Percentiles rank a stretch among this genome's conserved stretches.
phyloP scores from a whole-genome alignment of 2,113 vertebrate genomes.

The Lampris incognitus region DNA sequence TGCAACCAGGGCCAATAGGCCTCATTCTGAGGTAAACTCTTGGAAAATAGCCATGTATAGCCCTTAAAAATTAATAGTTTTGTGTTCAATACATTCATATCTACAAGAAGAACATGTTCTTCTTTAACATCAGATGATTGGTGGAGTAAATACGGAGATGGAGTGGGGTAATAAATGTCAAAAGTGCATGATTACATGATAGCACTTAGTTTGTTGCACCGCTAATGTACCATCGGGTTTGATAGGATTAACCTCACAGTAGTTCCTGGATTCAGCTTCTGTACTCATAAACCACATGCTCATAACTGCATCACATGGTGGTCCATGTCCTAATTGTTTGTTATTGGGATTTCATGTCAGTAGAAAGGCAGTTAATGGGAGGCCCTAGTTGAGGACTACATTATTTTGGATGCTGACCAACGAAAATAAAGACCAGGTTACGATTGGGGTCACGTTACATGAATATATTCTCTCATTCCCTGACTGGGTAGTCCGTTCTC shows the following conservation, averaged over 20 bases:
- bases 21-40: not conserved
- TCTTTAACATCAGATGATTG: too few relatives aligned
- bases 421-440: conserved; percentile 21
- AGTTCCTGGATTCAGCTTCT: not conserved
- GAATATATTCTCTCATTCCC: not conserved
- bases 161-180: too few relatives aligned
- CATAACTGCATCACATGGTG: not conserved
- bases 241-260: too few relatives aligned
- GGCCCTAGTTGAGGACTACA: not conserved
- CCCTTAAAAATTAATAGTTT: too few relatives aligned
- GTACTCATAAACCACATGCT: not conserved
- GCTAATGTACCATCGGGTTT: too few relatives aligned
- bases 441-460: too few relatives aligned
- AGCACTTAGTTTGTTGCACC: too few relatives aligned
- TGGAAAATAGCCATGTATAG: too few relatives aligned
- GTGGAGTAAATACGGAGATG: too few relatives aligned
- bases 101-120: too few relatives aligned
- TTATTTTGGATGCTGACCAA: conserved; percentile 17
- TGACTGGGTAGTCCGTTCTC: not conserved
- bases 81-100: too few relatives aligned
- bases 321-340: not conserved
- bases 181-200: too few relatives aligned
- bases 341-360: conserved; percentile 17
- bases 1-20: not conserved
- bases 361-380: conserved; percentile 14